Evolutionary conservation across 2,888 invertebrate genomes (phyloP), one percentile per base, ranked within the genome.

Genomic region (Sympetrum striolatum): DNA sequence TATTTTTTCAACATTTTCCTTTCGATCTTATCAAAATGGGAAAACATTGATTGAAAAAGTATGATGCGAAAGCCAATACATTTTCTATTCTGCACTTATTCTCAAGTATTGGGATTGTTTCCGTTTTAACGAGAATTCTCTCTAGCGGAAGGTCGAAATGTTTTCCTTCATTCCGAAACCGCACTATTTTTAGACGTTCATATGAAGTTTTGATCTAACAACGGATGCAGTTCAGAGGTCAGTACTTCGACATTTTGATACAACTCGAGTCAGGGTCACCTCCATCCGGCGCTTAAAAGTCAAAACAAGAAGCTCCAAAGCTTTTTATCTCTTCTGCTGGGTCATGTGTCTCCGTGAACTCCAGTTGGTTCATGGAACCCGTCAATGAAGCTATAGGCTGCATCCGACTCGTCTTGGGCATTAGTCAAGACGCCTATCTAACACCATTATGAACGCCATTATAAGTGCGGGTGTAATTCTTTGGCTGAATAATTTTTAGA

Each of bases 291-390:
- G 14, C 86, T 60, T 58, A 15, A 44, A 44, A 80, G 37, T 80
- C 86, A 86, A 58, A 86, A 64, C 60, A 64, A 86, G 60, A 86
- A 58, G 35, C 58, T 44, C 25, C 18, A 35, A 31, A 31, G 18
- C 60, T 31, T 60, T 60, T 86, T 86, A 86, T 86, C 86, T 86
- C 22, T 22, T 37, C 12, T 22, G 14, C 37, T 31, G 86, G 86
- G 86, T 86, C 86, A 86, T 86, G 64, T 35, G 73, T 73, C 4
- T 31, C 31, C 64, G 22, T 86, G 86, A 86, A 86, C 86, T 64
- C 39, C 2, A 22, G 58, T 37, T 58, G 22, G 60, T 86, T 86
- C 60, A 64, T 37, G 60, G 37, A 37, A 58, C 35, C 35, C 58
- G 31, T 18, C 31, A 31, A 31, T 53, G 8, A 82, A 35, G 22